Conservation (phyloP, 2,888 invertebrate genomes). For the Gerosis bhagava region DNA sequence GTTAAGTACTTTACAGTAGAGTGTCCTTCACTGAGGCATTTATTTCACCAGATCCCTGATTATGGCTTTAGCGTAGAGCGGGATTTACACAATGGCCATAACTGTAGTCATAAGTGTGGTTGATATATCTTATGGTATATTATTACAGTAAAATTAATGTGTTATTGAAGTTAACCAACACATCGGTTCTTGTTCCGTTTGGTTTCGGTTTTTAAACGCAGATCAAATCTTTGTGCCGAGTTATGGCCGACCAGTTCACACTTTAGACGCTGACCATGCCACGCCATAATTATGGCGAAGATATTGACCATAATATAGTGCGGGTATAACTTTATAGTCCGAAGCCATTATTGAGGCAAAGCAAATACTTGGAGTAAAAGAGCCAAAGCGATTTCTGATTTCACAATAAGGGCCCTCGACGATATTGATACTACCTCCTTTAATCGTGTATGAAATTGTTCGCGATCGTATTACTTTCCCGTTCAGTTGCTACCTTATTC, state of each 20-base stretch:
- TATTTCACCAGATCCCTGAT: slow-evolving; percentile 43
- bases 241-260: no score
- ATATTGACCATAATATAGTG: no score
- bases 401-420: slow-evolving; percentile 28
- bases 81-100: no score
- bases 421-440: slow-evolving; percentile 27
- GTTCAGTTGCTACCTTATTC: slow-evolving; percentile 9
- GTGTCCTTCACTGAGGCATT: slow-evolving; percentile 27
- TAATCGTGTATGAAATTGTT: slow-evolving; percentile 24
- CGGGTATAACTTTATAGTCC: slow-evolving; percentile 36
- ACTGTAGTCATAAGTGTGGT: no score
- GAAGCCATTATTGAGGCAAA: slow-evolving; percentile 27
- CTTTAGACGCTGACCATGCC: no score
- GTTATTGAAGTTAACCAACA: no score
- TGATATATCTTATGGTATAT: no score
- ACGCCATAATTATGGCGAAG: no score
- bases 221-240: no score
- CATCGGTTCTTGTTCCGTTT: no score
- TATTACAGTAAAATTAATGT: no score
- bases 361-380: slow-evolving; percentile 23
- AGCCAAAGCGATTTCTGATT: slow-evolving; percentile 27
- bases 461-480: slow-evolving; percentile 10
- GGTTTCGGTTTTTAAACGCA: no score
- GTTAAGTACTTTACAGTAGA: slow-evolving; percentile 43
- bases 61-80: slow-evolving; percentile 45